Conservation (phyloP, 2,797 vertebrate genomes). For the Distichodus sexfasciatus region DNA sequence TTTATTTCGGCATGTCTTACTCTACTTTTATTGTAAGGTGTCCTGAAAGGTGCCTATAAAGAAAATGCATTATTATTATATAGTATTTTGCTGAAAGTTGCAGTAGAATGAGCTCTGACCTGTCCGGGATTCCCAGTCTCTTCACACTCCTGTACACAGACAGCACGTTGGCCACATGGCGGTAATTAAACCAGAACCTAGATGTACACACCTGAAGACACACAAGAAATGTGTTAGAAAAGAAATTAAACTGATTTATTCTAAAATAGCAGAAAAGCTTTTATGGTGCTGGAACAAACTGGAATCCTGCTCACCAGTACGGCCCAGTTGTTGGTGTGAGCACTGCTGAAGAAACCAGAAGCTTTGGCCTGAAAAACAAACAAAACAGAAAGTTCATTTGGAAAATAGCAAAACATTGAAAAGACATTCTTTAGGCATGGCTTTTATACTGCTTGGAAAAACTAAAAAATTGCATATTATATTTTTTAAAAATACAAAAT, state of each 20-base stretch:
- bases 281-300: background rate
- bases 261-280: background rate
- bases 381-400: background rate
- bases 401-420: background rate
- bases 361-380: slow-evolving; percentile 66
- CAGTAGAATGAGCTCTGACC: no score
- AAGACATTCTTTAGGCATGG: no score
- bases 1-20: no score
- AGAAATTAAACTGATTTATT: background rate
- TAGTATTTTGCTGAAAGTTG: no score
- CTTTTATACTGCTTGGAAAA: no score
- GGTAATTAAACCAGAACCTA: slow-evolving; percentile 98
- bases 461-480: no score
- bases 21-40: no score
- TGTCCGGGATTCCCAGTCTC: slow-evolving; percentile 95
- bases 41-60: no score
- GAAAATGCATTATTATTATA: no score
- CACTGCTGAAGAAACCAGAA: slow-evolving; percentile 87
- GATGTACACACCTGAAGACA: slow-evolving; percentile 90
- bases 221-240: background rate
- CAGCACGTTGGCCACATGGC: slow-evolving; percentile 94
- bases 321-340: slow-evolving; percentile 98
- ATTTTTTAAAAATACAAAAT: no score
- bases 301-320: slow-evolving; percentile 85
- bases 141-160: slow-evolving; percentile 97